These are phyloP conservation scores for Megathymus violae DNA, from an alignment of 1,140 invertebrate species.

Conservation along the genomic window DNA sequence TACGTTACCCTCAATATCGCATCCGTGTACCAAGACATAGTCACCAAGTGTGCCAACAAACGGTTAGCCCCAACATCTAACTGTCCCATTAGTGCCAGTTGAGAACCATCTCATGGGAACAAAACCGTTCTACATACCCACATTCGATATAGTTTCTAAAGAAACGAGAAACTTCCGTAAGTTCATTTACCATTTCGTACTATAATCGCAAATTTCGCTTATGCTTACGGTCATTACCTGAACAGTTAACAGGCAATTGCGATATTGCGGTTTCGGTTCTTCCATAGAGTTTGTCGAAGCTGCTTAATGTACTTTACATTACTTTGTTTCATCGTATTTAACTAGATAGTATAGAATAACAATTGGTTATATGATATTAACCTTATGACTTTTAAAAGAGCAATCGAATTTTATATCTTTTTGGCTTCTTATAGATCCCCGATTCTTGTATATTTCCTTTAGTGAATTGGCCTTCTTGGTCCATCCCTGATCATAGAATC, in stretches of 20 bases:
- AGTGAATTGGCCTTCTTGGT: slow-evolving; percentile 37
- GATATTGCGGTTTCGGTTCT: background rate
- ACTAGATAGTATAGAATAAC: no score
- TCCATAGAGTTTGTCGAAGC: no score
- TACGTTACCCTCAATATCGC: slow-evolving; percentile 19
- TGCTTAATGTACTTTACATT: no score
- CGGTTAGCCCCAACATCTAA: slow-evolving; percentile 48
- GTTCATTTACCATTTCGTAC: background rate
- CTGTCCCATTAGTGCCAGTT: slow-evolving; percentile 44
- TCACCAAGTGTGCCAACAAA: slow-evolving; percentile 50
- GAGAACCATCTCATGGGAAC: slow-evolving; percentile 59
- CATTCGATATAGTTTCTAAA: slow-evolving; percentile 34
- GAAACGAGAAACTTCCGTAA: slow-evolving; percentile 21
- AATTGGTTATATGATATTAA: no score
- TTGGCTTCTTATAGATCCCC: slow-evolving; percentile 9
- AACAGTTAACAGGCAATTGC: background rate
- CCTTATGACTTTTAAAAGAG: no score
- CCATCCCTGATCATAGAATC: slow-evolving; percentile 37
- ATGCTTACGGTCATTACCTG: slow-evolving; percentile 10
- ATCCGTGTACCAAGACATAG: background rate
- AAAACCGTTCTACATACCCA: slow-evolving; percentile 43
- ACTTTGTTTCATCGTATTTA: no score
- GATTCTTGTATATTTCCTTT: slow-evolving; percentile 3
- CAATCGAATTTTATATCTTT: no score
- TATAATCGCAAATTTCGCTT: background rate